These are phyloP conservation scores for Oscheius onirici DNA, from an alignment of 2,888 invertebrate genomes.

Conservation along the genomic window DNA sequence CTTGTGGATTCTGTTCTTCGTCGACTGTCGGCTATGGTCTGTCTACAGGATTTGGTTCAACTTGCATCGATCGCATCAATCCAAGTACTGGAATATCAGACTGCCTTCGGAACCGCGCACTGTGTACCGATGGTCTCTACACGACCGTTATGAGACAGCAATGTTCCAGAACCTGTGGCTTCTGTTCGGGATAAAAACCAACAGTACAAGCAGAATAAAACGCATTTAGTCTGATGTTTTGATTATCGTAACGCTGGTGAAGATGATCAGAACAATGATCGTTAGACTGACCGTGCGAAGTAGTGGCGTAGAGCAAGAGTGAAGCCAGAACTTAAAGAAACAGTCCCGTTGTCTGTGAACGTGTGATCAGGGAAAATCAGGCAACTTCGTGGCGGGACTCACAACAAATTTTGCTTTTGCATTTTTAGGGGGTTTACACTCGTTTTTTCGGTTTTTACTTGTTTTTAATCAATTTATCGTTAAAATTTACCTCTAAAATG, in stretches of 20 bases:
- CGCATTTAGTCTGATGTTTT: neutral
- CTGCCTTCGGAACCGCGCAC: neutral
- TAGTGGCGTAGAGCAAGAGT: neutral
- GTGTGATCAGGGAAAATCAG: neutral
- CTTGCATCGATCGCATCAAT: conserved; percentile 4
- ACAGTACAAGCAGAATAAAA: neutral
- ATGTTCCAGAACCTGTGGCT: too few species aligned
- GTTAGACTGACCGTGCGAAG: neutral
- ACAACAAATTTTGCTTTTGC: too few species aligned
- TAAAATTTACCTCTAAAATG: neutral
- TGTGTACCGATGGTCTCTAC: too few species aligned
- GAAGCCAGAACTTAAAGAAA: neutral
- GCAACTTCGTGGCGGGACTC: too few species aligned
- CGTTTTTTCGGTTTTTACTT: too few species aligned
- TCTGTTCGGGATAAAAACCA: too few species aligned
- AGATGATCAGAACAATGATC: neutral
- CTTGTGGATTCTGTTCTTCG: neutral
- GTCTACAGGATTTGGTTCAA: neutral
- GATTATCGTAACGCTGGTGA: neutral
- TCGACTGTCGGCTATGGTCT: neutral
- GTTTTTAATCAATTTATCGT: neutral
- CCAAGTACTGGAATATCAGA: neutral
- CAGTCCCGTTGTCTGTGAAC: too few species aligned
- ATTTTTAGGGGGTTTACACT: too few species aligned
- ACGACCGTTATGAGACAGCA: too few species aligned